These are phyloP conservation scores for Decapterus maruadsi DNA, from an alignment of 2,797 vertebrate genomes.

Conservation along the genomic window DNA sequence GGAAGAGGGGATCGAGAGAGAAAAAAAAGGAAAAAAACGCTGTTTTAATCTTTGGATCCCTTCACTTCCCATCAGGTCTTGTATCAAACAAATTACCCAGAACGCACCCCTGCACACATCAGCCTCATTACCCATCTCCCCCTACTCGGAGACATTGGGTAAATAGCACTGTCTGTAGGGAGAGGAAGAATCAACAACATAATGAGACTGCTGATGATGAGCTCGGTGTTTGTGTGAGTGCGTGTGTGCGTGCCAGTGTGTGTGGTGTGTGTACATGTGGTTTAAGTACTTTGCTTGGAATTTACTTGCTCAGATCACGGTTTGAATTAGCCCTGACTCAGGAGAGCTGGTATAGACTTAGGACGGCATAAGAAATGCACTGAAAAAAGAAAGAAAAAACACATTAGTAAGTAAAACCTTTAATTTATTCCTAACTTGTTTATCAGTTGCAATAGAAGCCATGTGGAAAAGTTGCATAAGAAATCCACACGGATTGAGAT, in stretches of 20 bases:
- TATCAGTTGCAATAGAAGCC: slow-evolving; percentile 51
- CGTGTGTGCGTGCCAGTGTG: neutral
- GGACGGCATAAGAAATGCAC: slow-evolving; percentile 26
- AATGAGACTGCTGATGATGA: slow-evolving; percentile 77
- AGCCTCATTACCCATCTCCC: slow-evolving; percentile 75
- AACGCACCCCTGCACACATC: slow-evolving; percentile 77
- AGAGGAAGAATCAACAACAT: slow-evolving; percentile 77
- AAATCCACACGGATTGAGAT: slow-evolving; percentile 24
- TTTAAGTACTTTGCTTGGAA: slow-evolving; percentile 53
- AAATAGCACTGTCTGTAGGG: slow-evolving; percentile 77
- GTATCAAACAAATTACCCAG: slow-evolving; percentile 80
- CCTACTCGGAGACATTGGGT: slow-evolving; percentile 67
- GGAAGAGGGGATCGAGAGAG: neutral
- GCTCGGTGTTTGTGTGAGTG: slow-evolving; percentile 42
- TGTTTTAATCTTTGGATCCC: slow-evolving; percentile 76
- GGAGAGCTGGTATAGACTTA: slow-evolving; percentile 16
- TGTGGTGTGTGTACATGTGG: slow-evolving; percentile 25
- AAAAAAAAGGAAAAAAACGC: slow-evolving; percentile 17
- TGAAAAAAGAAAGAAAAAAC: slow-evolving; percentile 8
- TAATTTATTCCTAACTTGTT: slow-evolving; percentile 62
- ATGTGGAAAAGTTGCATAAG: slow-evolving; percentile 50
- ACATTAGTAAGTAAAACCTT: slow-evolving; percentile 16
- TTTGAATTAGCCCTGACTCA: slow-evolving; percentile 54
- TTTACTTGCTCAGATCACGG: slow-evolving; percentile 48
- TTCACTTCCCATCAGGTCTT: slow-evolving; percentile 77